Percentiles rank a stretch among this genome's conserved stretches.
These are phyloP conservation scores for Ceratitis capitata DNA, from an alignment of 1,140 invertebrate species.

Conservation along the genomic window DNA sequence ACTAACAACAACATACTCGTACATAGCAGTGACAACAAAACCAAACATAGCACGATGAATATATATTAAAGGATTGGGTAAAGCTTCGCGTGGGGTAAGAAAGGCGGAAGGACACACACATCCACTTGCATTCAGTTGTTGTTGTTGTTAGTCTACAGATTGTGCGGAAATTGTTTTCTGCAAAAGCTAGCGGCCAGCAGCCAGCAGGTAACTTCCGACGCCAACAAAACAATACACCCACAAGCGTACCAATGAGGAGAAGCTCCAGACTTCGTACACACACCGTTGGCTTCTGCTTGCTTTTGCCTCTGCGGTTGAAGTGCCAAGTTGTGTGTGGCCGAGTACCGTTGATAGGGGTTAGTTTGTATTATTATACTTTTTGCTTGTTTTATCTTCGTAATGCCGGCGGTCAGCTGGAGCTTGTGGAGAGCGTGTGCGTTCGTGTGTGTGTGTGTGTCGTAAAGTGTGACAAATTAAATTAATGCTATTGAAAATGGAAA, in stretches of 20 bases:
- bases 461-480: conserved; percentile 66
- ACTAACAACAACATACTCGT: neutral
- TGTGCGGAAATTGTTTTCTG: conserved; percentile 21
- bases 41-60: too few species aligned
- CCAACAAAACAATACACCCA: neutral
- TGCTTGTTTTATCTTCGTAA: neutral
- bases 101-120: conserved; percentile 1
- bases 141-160: neutral
- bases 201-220: conserved; percentile 63
- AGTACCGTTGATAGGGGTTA: neutral
- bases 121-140: neutral
- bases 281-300: neutral
- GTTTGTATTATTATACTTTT: conserved; percentile 41
- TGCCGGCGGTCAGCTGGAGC: neutral
- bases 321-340: conserved; percentile 53
- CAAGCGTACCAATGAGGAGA: neutral
- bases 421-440: neutral
- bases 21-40: neutral
- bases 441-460: neutral
- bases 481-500: conserved; percentile 58
- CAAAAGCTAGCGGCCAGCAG: neutral
- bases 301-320: conserved; percentile 58
- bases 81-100: neutral
- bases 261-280: neutral
- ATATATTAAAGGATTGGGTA: too few species aligned